Base-by-base conservation (phyloP, 2,888 invertebrate species). In the Mythimna loreyi region DNA sequence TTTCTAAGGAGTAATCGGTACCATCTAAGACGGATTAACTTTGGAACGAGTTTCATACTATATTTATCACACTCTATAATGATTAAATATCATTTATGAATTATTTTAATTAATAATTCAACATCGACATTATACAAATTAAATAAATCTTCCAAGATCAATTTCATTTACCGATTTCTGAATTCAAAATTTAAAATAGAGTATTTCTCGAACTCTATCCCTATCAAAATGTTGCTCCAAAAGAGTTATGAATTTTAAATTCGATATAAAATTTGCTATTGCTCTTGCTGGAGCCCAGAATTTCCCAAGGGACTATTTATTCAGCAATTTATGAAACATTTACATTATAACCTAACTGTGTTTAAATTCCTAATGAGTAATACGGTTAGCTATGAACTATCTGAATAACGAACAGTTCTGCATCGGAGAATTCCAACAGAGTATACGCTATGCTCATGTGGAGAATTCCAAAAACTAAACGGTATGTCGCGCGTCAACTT, bases 381-480 rank as follows among this genome's bases (percentile, higher is more conserved):
- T 58, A 52, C 49, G 7, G 40, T 43, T n/a, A 47, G 28, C 21
- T 43, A 68, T 33, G n/a, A 47, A 23, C 69, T 73, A 78, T 70
- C 63, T 64, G 49, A 69, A 73, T 63, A 70, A 40, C 55, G 33
- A 65, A 66, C 58, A 52, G n/a, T n/a, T 53, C 64, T 68, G 57
- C 64, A 75, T 80, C 40, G 61, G 45, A 62, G 55, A 56, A 73
- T 79, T 78, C 75, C 73, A 57, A 62, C 55, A 62, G 36, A 68
- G 52, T 50, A 65, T 75, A 69, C 64, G 53, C 49, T 62, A 77
- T 45, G 77, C 67, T 78, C 78, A 75, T 85, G 82, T 69, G 76
- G 70, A 79, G 82, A 82, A 88, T 87, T 81, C 74, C 72, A 80
- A 86, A 84, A 84, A 78, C 73, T 60, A 81, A 85, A 83, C 83